A percentile compares a stretch with the other conserved stretches of the same genome.
These are phyloP conservation scores for Chrysodeixis includens DNA, from an alignment of 2,888 invertebrate species.

Conservation along the genomic window DNA sequence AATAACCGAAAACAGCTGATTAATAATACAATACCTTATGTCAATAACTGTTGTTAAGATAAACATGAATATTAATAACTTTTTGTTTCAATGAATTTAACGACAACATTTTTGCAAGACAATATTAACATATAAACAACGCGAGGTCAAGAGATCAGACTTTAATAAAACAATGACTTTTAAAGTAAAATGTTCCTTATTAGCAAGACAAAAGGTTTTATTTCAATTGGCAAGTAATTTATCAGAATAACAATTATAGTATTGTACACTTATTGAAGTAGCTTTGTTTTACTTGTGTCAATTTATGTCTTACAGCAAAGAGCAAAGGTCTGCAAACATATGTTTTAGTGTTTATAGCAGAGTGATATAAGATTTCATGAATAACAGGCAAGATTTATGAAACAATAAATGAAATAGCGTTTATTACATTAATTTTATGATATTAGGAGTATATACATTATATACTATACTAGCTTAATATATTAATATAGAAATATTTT, in stretches of 20 bases:
- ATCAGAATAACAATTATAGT: not conserved
- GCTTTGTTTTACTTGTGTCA: too few relatives aligned
- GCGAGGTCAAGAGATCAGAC: slow-evolving; percentile 35
- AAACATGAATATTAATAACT: slow-evolving; percentile 2
- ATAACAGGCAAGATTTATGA: too few relatives aligned
- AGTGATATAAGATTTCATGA: too few relatives aligned
- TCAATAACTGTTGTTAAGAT: not conserved
- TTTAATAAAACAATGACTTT: slow-evolving; percentile 27
- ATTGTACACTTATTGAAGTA: too few relatives aligned
- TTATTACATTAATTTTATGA: too few relatives aligned
- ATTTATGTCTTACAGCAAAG: too few relatives aligned
- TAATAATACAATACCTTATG: not conserved
- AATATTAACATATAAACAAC: slow-evolving; percentile 16
- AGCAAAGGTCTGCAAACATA: too few relatives aligned
- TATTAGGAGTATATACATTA: too few relatives aligned
- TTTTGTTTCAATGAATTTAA: not conserved
- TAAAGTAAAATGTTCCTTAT: not conserved
- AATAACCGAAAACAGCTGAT: not conserved
- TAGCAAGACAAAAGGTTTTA: not conserved
- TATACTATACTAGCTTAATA: too few relatives aligned
- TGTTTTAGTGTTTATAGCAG: too few relatives aligned
- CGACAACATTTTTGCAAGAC: not conserved
- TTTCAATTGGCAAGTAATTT: not conserved
- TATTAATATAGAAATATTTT: too few relatives aligned
- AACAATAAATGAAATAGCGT: too few relatives aligned